Conservation (phyloP, 2,797 vertebrate genomes). For the Gorsachius magnificus region DNA sequence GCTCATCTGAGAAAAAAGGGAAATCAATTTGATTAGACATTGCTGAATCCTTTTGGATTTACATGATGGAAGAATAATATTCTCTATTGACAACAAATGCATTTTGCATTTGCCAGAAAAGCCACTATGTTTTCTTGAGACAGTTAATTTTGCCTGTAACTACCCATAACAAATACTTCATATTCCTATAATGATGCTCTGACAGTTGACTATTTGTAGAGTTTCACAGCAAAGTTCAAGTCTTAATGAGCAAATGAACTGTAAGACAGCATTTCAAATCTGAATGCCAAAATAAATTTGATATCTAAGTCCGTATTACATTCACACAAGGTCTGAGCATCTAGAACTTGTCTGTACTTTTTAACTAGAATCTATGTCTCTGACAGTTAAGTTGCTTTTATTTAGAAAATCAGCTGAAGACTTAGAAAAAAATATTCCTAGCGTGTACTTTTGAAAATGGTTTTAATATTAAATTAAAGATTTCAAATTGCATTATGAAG, state of each 20-base stretch:
- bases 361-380: background rate
- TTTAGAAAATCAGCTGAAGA: background rate
- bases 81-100: background rate
- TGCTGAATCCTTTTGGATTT: background rate
- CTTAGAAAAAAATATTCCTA: background rate
- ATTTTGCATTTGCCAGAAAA: background rate
- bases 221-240: background rate
- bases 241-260: background rate
- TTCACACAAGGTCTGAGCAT: background rate
- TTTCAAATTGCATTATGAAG: background rate
- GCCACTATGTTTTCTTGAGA: background rate
- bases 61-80: background rate
- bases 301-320: background rate
- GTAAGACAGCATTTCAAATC: background rate
- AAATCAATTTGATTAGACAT: slow-evolving; percentile 25
- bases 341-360: background rate
- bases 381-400: background rate
- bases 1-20: slow-evolving; percentile 85
- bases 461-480: background rate
- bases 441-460: background rate
- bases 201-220: background rate
- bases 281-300: background rate
- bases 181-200: background rate
- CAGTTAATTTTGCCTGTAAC: background rate
- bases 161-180: background rate